A percentile compares a stretch with the other conserved stretches of the same genome.
These are phyloP conservation scores for Phrynocephalus versicolor DNA, from an alignment of 2,113 vertebrate genomes.

Conservation along the genomic window DNA sequence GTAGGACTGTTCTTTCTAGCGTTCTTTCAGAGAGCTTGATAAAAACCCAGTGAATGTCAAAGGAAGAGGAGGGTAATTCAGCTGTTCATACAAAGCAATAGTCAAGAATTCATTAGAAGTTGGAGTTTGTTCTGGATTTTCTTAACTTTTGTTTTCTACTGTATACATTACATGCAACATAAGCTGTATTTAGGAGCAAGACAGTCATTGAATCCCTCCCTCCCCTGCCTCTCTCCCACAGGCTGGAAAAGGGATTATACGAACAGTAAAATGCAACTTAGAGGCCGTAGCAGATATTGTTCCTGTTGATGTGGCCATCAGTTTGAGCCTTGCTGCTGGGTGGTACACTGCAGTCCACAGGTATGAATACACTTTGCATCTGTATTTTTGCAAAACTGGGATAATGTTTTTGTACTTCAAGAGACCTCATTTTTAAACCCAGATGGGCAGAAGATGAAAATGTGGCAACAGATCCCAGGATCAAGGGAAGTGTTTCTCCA, in stretches of 20 bases:
- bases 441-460: too few relatives aligned
- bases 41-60: too few relatives aligned
- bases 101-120: too few relatives aligned
- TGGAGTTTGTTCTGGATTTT: too few relatives aligned
- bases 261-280: constrained; percentile 82
- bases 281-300: constrained; percentile 89
- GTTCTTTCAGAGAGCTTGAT: too few relatives aligned
- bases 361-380: constrained; percentile 63
- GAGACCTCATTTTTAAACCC: too few relatives aligned
- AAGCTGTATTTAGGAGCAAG: neutral
- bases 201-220: neutral
- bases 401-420: neutral
- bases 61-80: too few relatives aligned
- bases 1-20: too few relatives aligned
- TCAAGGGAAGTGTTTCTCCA: too few relatives aligned
- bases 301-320: constrained; percentile 90
- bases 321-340: constrained; percentile 87
- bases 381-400: neutral
- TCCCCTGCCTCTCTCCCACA: constrained; percentile 59
- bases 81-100: too few relatives aligned
- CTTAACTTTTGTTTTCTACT: neutral
- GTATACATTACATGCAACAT: neutral
- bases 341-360: constrained; percentile 94
- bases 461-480: too few relatives aligned
- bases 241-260: constrained; percentile 90